phyloP scores from a whole-genome alignment of 2,888 invertebrate genomes.

The Drosophila stalkeri region DNA sequence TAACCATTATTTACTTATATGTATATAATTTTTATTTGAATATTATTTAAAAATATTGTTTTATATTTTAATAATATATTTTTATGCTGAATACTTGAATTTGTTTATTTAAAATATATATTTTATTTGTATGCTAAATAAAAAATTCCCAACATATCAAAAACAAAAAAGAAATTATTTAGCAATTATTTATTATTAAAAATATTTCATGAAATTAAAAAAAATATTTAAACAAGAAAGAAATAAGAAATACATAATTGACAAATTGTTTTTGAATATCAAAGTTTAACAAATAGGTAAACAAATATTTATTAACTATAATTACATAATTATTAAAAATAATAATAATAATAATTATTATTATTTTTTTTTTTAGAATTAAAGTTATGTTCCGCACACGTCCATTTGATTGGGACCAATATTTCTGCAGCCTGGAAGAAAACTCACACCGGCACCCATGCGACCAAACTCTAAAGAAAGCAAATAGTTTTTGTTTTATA shows the following conservation, averaged over 20 bases:
- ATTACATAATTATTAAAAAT: not conserved
- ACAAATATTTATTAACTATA: not conserved
- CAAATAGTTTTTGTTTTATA: not conserved
- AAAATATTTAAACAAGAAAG: not conserved
- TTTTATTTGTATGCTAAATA: no score
- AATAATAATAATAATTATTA: no score
- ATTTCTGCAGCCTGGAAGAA: not conserved
- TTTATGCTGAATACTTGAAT: no score
- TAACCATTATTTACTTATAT: not conserved
- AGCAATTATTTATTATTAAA: no score
- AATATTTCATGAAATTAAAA: not conserved
- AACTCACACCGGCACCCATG: not conserved
- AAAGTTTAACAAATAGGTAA: not conserved
- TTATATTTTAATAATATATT: no score
- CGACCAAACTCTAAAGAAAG: conserved; percentile 26
- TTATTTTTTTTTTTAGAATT: not conserved
- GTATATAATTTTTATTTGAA: no score
- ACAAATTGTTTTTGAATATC: not conserved
- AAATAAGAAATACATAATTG: not conserved
- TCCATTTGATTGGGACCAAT: not conserved
- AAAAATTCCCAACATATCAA: no score
- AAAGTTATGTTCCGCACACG: not conserved
- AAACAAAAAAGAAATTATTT: no score
- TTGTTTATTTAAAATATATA: no score
- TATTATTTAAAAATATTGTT: not conserved